A percentile compares a stretch with the other conserved stretches of the same genome.
Evolutionary conservation across 2,888 invertebrate species (phyloP).

Genomic region (Amiota communis): DNA sequence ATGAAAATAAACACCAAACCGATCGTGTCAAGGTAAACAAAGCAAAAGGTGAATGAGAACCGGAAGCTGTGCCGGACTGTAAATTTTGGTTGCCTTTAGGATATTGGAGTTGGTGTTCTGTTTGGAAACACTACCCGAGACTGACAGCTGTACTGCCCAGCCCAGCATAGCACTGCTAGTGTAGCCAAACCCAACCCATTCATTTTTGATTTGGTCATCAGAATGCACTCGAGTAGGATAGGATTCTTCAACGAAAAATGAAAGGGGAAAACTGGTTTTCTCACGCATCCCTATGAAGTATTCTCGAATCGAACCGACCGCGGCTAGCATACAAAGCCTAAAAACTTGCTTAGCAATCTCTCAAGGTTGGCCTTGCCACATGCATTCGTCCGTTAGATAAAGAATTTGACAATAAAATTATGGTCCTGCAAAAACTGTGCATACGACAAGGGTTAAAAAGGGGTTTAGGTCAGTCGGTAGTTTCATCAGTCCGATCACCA

Average conservation of each 20-base stretch:
- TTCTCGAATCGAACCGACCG: neutral
- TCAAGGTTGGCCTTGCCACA: slow-evolving; percentile 24
- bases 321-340: neutral
- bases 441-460: slow-evolving; percentile 22
- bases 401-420: neutral
- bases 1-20: neutral
- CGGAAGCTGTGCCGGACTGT: neutral
- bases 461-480: slow-evolving; percentile 44
- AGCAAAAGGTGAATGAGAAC: neutral
- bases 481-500: neutral
- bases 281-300: slow-evolving; percentile 52
- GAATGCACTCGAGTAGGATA: slow-evolving; percentile 18
- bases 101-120: neutral
- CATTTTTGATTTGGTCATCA: slow-evolving; percentile 1
- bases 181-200: neutral
- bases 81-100: no score
- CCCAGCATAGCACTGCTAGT: neutral
- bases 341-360: slow-evolving; percentile 38
- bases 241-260: slow-evolving; percentile 2
- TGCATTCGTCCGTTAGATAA: slow-evolving; percentile 7
- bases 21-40: slow-evolving; percentile 7
- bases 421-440: slow-evolving; percentile 5
- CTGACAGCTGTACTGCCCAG: slow-evolving; percentile 20
- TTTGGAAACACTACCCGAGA: neutral
- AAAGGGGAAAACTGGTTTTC: slow-evolving; percentile 58